phyloP scores from a whole-genome alignment of 2,888 invertebrate genomes.

The Gerris lacustris region DNA sequence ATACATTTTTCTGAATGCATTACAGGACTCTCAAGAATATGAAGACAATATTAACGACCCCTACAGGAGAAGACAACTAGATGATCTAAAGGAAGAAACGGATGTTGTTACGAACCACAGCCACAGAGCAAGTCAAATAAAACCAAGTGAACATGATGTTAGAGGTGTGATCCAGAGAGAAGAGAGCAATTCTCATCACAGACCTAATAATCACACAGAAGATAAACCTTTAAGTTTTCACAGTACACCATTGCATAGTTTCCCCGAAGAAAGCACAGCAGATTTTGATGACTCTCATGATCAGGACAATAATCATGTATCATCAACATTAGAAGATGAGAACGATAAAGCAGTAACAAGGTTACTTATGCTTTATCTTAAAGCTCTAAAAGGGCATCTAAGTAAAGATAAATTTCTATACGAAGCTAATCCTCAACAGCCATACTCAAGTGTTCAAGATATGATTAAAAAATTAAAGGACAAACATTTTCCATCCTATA shows the following conservation, averaged over 20 bases:
- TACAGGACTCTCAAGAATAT: constrained; percentile 5
- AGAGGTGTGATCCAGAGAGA: too few relatives aligned
- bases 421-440: constrained; percentile 18
- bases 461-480: constrained; percentile 17
- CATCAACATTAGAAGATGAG: neutral
- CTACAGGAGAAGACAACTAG: neutral
- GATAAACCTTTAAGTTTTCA: too few relatives aligned
- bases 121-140: too few relatives aligned
- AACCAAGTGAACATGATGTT: too few relatives aligned
- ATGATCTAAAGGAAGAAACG: neutral
- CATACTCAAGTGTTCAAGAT: constrained; percentile 18
- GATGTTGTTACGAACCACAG: too few relatives aligned
- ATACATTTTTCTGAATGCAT: neutral
- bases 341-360: neutral
- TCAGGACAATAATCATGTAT: too few relatives aligned
- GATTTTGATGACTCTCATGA: neutral
- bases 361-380: constrained; percentile 10
- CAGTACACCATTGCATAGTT: neutral
- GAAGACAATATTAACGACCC: neutral
- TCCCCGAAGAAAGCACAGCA: neutral
- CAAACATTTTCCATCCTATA: constrained; percentile 16
- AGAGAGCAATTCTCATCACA: too few relatives aligned
- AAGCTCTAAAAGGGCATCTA: constrained; percentile 18
- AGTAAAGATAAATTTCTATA: constrained; percentile 19
- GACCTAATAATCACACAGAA: too few relatives aligned